Percentiles rank a stretch among this genome's conserved stretches.
Conservation (phyloP, 1,140 invertebrate species). For the Cotesia chilonis region DNA sequence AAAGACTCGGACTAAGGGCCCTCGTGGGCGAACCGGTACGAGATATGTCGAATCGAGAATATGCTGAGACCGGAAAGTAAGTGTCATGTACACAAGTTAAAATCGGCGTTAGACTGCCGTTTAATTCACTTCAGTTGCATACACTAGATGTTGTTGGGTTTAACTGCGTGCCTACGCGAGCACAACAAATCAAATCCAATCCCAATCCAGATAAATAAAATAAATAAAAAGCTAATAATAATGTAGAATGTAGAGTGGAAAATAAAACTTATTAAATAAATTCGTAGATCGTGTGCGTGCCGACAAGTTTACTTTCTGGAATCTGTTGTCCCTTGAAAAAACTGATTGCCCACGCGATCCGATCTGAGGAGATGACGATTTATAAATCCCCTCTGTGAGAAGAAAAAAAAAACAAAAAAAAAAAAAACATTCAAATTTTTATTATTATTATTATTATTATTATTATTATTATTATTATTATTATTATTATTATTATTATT, state of each 20-base stretch:
- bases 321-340: constrained; percentile 10
- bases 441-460: no score
- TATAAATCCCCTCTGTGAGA: constrained; percentile 11
- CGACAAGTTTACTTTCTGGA: background rate
- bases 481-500: no score
- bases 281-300: constrained; percentile 6
- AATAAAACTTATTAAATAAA: constrained; percentile 9
- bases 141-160: background rate
- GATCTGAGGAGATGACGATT: background rate
- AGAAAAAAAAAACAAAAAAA: background rate
- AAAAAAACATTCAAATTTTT: no score
- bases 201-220: background rate
- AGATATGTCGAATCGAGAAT: constrained; percentile 50
- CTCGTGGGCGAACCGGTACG: constrained; percentile 56
- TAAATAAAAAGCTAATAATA: background rate
- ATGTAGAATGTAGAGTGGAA: background rate
- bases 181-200: background rate
- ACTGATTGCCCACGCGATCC: constrained; percentile 7
- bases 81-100: constrained; percentile 42
- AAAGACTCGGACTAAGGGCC: constrained; percentile 32
- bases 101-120: constrained; percentile 39
- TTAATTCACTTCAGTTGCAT: background rate
- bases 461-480: no score
- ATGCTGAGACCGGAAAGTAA: constrained; percentile 32
- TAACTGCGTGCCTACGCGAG: constrained; percentile 10